Conservation (phyloP, 37 sponge, comb jelly and placozoan genomes). For the Theonella swinhoei region DNA sequence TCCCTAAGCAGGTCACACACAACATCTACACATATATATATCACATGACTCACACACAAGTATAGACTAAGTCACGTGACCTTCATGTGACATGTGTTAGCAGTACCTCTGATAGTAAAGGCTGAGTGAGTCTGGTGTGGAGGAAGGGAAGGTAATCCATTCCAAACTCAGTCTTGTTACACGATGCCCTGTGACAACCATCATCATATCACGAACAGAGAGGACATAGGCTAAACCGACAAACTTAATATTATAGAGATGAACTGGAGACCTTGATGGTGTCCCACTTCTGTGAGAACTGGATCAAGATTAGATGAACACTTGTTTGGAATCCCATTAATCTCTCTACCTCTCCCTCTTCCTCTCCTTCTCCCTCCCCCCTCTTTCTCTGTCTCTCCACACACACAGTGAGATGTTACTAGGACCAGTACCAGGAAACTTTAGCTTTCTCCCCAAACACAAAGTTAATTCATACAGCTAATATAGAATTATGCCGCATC, state of each 20-base stretch:
- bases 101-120: slow-evolving; percentile 66
- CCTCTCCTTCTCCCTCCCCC: not conserved
- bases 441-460: slow-evolving; percentile 92
- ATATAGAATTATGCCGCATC: not conserved
- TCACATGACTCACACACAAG: too few species aligned
- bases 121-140: slow-evolving; percentile 36
- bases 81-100: not conserved
- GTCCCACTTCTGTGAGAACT: slow-evolving; percentile 79
- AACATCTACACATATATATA: too few species aligned
- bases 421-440: slow-evolving; percentile 81
- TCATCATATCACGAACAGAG: too few species aligned
- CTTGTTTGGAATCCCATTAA: too few species aligned
- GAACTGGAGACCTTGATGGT: slow-evolving; percentile 94
- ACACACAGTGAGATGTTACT: slow-evolving; percentile 88
- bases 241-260: too few species aligned
- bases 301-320: slow-evolving; percentile 88
- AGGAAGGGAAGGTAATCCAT: slow-evolving; percentile 81
- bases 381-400: not conserved
- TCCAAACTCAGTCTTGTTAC: slow-evolving; percentile 80
- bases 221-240: too few species aligned
- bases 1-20: slow-evolving; percentile 20
- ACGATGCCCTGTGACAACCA: slow-evolving; percentile 52
- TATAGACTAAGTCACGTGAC: not conserved
- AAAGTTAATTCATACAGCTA: slow-evolving; percentile 85
- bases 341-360: not conserved